Percentiles rank a stretch among this genome's conserved stretches.
Evolutionary conservation across 2,797 vertebrate genomes (phyloP).

Genomic region (Rallus crepitans): DNA sequence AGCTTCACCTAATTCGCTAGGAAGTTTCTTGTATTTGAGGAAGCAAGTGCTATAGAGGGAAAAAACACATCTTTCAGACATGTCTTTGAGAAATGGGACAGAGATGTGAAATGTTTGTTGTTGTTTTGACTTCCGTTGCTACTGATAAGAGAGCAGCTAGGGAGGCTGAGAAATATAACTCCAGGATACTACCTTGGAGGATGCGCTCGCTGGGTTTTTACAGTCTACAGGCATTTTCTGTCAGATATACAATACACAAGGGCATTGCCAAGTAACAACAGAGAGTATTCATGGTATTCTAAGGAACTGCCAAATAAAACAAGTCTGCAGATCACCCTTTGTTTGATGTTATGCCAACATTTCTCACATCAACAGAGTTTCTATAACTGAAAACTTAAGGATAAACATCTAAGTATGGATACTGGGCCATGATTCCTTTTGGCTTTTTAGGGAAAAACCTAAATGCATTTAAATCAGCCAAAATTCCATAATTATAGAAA

Average conservation of each 20-base stretch:
- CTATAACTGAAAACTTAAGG: not conserved
- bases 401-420: not conserved
- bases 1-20: not conserved
- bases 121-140: conserved; percentile 29
- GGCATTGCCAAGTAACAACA: conserved; percentile 12
- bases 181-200: not conserved
- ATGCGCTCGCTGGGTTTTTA: not conserved
- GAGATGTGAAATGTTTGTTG: not conserved
- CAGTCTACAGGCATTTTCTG: not conserved
- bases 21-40: not conserved
- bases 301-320: conserved; percentile 19
- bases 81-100: not conserved
- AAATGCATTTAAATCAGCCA: not conserved
- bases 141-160: not conserved
- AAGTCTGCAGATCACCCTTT: not conserved
- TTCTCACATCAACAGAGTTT: conserved; percentile 15
- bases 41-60: not conserved
- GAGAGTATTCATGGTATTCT: conserved; percentile 20
- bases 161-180: not conserved
- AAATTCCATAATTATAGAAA: not conserved
- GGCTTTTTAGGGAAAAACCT: not conserved
- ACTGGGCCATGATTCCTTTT: not conserved
- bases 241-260: not conserved
- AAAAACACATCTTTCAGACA: not conserved
- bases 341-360: conserved; percentile 21